Conservation (phyloP, 2,888 invertebrate genomes). For the Eristalis tenax region DNA sequence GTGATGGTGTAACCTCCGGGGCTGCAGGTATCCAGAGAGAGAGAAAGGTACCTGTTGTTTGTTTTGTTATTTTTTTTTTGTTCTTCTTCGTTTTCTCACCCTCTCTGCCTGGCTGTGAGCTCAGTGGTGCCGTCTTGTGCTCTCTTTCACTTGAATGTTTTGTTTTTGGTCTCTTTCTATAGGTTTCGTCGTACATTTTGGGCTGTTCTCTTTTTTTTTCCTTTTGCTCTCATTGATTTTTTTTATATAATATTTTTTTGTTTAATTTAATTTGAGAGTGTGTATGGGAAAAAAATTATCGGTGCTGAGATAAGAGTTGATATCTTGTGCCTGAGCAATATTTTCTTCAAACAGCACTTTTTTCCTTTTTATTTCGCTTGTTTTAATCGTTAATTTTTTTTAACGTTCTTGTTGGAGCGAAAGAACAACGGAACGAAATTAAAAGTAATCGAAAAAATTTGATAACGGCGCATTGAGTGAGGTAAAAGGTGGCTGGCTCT, state of each 20-base stretch:
- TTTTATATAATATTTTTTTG: constrained; percentile 3
- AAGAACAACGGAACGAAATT: constrained; percentile 70
- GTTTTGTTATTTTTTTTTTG: constrained; percentile 40
- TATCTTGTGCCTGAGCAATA: constrained; percentile 60
- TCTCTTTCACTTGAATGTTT: constrained; percentile 5
- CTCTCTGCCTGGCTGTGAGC: neutral
- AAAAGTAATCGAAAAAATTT: constrained; percentile 70
- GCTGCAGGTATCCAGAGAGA: constrained; percentile 28
- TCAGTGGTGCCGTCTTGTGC: neutral
- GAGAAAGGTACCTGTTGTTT: constrained; percentile 61
- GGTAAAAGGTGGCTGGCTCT: constrained; percentile 57
- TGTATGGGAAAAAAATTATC: constrained; percentile 48
- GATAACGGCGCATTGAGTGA: constrained; percentile 71
- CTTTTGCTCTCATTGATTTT: constrained; percentile 53
- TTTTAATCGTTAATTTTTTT: constrained; percentile 4
- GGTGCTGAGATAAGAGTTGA: constrained; percentile 60
- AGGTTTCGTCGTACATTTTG: constrained; percentile 10
- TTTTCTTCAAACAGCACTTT: constrained; percentile 22
- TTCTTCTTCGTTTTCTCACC: constrained; percentile 22
- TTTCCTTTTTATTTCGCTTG: neutral
- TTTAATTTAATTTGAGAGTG: constrained; percentile 36
- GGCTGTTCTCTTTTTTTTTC: constrained; percentile 11
- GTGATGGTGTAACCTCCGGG: constrained; percentile 7
- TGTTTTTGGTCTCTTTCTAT: constrained; percentile 42
- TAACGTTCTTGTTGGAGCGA: neutral